Evolutionary conservation across 2,797 vertebrate species (phyloP).

Genomic region (Catamblyrhynchus diadema): DNA sequence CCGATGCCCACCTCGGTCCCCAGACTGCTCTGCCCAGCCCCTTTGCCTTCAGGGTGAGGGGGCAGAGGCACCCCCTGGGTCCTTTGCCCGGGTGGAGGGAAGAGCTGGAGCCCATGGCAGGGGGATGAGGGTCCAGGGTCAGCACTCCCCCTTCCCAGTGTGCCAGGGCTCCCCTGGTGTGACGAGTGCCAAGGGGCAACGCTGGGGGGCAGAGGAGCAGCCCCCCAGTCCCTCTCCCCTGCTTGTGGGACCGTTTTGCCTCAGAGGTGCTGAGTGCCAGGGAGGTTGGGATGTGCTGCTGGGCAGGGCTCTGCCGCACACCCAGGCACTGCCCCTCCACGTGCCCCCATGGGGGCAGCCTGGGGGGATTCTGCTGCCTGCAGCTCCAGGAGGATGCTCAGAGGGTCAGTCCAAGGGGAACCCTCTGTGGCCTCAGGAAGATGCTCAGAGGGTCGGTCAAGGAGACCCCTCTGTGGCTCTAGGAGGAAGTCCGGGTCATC

Average conservation of each 20-base stretch:
- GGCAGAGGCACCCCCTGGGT: not conserved
- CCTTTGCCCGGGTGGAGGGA: not conserved
- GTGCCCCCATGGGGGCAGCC: not conserved
- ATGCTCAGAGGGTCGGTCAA: not conserved
- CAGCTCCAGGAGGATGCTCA: not conserved
- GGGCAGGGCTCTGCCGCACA: not conserved
- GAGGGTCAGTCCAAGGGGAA: not conserved
- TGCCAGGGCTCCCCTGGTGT: not conserved
- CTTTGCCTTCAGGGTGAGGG: not conserved
- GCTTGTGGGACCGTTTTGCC: not conserved
- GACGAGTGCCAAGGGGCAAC: not conserved
- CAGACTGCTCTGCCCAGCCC: not conserved
- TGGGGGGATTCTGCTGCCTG: not conserved
- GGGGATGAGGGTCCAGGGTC: fast-evolving
- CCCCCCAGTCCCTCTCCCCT: not conserved
- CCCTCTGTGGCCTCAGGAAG: not conserved
- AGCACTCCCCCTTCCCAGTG: not conserved
- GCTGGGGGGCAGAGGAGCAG: not conserved
- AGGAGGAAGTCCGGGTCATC: too few relatives aligned
- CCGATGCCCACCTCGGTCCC: fast-evolving
- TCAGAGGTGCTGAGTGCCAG: not conserved
- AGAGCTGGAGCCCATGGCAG: not conserved
- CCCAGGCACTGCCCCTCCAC: fast-evolving
- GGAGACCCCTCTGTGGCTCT: too few relatives aligned
- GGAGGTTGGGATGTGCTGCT: not conserved